These are phyloP conservation scores for Triplophysa bombifrons DNA, from an alignment of 2,797 vertebrate genomes.

Conservation along the genomic window DNA sequence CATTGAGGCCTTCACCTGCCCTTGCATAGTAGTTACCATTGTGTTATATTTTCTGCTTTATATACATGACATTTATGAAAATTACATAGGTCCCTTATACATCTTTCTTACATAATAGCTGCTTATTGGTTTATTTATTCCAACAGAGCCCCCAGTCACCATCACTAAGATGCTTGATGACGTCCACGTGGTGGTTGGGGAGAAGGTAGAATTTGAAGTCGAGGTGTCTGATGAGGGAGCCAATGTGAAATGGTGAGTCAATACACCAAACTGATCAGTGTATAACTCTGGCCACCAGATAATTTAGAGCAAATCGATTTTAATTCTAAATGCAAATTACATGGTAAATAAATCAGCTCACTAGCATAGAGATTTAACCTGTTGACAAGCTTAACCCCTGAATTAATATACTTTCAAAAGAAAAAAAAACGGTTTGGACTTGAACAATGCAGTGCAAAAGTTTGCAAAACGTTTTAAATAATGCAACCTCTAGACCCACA, in stretches of 20 bases:
- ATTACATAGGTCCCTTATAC: background rate
- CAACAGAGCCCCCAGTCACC: conserved; percentile 83
- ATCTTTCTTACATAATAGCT: too few relatives aligned
- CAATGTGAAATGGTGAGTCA: conserved; percentile 83
- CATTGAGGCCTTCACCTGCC: background rate
- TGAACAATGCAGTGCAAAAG: too few relatives aligned
- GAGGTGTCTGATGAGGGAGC: conserved; percentile 93
- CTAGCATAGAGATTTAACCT: background rate
- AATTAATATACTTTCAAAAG: background rate
- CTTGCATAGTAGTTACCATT: background rate
- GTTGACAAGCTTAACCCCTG: background rate
- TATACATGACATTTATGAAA: background rate
- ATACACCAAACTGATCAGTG: too few relatives aligned
- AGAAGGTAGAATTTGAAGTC: conserved; percentile 86
- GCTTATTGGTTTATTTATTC: conserved; percentile 22
- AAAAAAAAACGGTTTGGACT: background rate
- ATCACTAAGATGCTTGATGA: conserved; percentile 85
- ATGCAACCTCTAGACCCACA: too few relatives aligned
- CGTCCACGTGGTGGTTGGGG: conserved; percentile 85
- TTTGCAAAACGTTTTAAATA: too few relatives aligned
- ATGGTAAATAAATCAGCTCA: background rate
- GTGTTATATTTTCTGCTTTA: background rate
- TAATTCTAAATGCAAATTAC: background rate
- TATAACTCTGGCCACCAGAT: background rate
- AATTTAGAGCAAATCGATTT: background rate